A percentile compares a stretch with the other conserved stretches of the same genome.
Conservation (phyloP, 2,113 vertebrate genomes). For the Pristiophorus japonicus region DNA sequence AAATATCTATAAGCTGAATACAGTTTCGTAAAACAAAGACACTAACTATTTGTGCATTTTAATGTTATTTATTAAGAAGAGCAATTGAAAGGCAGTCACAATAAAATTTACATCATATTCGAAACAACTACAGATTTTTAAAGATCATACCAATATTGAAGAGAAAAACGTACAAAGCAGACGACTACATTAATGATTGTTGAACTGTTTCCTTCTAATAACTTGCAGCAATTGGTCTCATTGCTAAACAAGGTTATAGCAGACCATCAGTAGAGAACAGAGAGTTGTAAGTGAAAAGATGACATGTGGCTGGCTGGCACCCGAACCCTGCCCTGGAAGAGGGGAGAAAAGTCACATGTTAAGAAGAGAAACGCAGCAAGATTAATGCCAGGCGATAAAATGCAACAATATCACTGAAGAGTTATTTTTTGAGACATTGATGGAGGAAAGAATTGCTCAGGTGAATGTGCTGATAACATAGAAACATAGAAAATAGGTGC, state of each 20-base stretch:
- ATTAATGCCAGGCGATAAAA: too few relatives aligned
- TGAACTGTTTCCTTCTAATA: background rate
- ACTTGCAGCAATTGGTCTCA: too few relatives aligned
- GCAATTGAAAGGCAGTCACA: background rate
- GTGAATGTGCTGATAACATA: too few relatives aligned
- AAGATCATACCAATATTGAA: background rate
- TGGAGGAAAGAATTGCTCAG: too few relatives aligned
- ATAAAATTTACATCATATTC: background rate
- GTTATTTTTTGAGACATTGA: too few relatives aligned
- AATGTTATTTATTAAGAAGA: background rate
- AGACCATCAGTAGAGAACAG: too few relatives aligned
- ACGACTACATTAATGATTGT: background rate
- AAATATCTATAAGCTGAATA: background rate
- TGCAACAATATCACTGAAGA: too few relatives aligned
- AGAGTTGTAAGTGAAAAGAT: background rate
- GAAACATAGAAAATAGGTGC: too few relatives aligned
- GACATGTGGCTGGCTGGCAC: background rate
- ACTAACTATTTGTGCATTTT: background rate
- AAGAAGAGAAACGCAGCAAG: background rate
- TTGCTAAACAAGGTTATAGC: background rate
- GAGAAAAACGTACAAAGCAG: background rate
- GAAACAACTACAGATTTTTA: background rate
- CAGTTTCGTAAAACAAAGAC: background rate
- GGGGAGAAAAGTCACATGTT: background rate
- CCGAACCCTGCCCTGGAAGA: background rate